Evolutionary conservation across 1,140 invertebrate species (phyloP).

Genomic region (Arion vulgaris): DNA sequence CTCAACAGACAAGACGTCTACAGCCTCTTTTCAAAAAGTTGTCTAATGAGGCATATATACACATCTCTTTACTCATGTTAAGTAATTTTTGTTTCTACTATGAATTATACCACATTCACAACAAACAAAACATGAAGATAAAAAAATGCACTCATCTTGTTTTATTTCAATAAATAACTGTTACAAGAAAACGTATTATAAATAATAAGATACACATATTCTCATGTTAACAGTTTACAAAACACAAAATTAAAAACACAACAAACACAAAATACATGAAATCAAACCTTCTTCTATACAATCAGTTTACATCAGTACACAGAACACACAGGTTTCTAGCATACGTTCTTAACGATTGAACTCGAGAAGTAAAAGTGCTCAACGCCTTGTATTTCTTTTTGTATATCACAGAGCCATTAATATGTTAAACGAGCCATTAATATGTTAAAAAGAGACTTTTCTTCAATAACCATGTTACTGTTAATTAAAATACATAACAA

Average conservation of each 20-base stretch:
- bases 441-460: too few species aligned
- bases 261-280: not conserved
- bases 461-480: not conserved
- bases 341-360: not conserved
- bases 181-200: not conserved
- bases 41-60: constrained; percentile 30
- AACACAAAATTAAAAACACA: not conserved
- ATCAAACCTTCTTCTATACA: not conserved
- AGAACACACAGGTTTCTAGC: not conserved
- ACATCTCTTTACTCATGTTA: not conserved
- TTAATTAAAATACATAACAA: not conserved
- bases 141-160: constrained; percentile 3
- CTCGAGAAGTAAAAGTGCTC: not conserved
- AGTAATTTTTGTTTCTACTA: not conserved
- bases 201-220: not conserved
- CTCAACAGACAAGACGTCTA: not conserved
- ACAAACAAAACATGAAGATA: constrained; percentile 1
- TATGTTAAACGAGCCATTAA: not conserved
- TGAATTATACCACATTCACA: not conserved
- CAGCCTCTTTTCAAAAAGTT: constrained; percentile 12
- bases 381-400: not conserved
- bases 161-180: constrained; percentile 7
- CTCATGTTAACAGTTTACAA: not conserved
- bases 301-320: not conserved
- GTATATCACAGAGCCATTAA: not conserved